Evolutionary conservation across 2,113 vertebrate species (phyloP).

Genomic region (Athene cunicularia): DNA sequence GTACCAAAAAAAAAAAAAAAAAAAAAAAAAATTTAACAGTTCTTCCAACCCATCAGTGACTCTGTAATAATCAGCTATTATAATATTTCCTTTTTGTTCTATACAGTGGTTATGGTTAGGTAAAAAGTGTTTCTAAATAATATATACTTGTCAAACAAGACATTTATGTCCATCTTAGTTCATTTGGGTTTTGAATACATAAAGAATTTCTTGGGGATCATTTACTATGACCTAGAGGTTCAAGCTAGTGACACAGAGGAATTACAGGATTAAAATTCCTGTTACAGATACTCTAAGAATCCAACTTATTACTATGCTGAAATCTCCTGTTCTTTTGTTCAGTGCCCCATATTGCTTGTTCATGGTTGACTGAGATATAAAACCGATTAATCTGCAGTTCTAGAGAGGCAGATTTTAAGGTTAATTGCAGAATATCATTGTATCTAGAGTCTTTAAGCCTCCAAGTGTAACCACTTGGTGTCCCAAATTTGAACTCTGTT

Average conservation of each 20-base stretch:
- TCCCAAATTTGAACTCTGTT: not conserved
- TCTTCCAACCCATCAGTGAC: not conserved
- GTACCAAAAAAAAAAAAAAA: not conserved
- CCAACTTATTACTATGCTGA: not conserved
- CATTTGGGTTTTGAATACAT: not conserved
- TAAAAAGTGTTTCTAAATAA: not conserved
- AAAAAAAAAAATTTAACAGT: not conserved
- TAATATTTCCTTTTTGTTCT: not conserved
- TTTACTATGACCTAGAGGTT: not conserved
- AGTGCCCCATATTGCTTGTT: not conserved
- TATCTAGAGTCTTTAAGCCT: not conserved
- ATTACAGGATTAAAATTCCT: slow-evolving; percentile 34
- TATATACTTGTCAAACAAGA: not conserved
- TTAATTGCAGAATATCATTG: slow-evolving; percentile 36
- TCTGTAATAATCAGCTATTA: not conserved
- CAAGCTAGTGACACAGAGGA: not conserved
- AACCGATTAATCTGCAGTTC: not conserved
- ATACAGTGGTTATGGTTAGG: not conserved
- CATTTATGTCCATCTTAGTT: not conserved
- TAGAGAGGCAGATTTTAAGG: slow-evolving; percentile 26
- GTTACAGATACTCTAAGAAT: not conserved
- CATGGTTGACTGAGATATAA: slow-evolving; percentile 13
- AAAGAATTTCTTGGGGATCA: not conserved
- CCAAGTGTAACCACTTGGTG: not conserved
- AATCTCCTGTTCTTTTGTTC: not conserved